phyloP scores from a whole-genome alignment of 2,888 invertebrate species.

The Euphydryas editha region DNA sequence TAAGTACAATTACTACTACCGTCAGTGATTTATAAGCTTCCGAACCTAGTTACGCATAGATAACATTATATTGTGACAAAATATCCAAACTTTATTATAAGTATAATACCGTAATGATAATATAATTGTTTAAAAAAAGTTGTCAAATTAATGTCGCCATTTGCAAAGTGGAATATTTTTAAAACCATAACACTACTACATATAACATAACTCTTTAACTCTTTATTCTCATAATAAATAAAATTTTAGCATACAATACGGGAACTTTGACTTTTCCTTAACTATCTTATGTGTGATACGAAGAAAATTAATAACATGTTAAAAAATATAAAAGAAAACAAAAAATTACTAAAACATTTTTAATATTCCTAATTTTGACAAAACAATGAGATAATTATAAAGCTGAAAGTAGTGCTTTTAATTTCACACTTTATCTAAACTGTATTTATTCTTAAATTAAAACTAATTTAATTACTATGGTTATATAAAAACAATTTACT shows the following conservation, averaged over 20 bases:
- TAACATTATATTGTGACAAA: conserved; percentile 22
- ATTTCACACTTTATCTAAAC: background rate
- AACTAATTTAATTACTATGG: background rate
- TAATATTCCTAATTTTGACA: background rate
- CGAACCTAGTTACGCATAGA: conserved; percentile 39
- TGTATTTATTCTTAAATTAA: conserved; percentile 3
- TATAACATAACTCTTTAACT: no score
- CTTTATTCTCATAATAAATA: no score
- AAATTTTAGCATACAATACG: conserved; percentile 33
- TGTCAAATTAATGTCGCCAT: conserved; percentile 18
- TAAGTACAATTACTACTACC: conserved; percentile 40
- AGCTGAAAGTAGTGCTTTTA: background rate
- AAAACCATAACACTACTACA: conserved; percentile 33
- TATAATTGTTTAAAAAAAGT: background rate
- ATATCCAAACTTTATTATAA: background rate
- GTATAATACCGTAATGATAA: background rate
- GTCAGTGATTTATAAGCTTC: conserved; percentile 49
- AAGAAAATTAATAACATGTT: background rate
- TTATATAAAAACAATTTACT: background rate
- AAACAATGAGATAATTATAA: background rate
- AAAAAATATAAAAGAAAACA: background rate
- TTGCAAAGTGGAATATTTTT: conserved; percentile 26
- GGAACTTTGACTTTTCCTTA: conserved; percentile 32
- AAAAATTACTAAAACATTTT: background rate
- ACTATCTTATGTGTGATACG: background rate